Evolutionary conservation across 2,888 invertebrate species (phyloP), one percentile per base, ranked within the genome.

Genomic region (Caenorhabditis sp.): DNA sequence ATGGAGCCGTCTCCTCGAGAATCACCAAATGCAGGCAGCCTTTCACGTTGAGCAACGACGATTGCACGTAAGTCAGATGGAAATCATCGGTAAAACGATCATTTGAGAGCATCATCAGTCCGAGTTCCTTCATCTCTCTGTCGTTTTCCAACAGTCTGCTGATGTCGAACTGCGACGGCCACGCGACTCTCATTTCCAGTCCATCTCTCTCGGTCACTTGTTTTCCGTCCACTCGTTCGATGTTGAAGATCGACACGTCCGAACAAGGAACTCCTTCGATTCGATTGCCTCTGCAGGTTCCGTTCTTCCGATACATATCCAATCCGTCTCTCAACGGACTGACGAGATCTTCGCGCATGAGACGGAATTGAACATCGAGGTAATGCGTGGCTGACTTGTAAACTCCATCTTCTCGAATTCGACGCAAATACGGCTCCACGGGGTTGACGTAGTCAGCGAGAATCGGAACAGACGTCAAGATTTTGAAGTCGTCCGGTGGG

Each of bases 311-410:
- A 62, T 80, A 80, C 11, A 70, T 22, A 8, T 26, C 17, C 1
- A 94, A 91, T 74, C 93, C 93, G 85, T 93, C 92, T 35, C 93
- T 90, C 24, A 95, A 88, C 0, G 95, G 94, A 17, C 92, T 91
- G 32, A 94, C 91, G 87, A 93, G 94, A 89, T 95, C 95, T 90
- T 95, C 94, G 32, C 94, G 90, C 53, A 95, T 88, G 35, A 95
- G 90, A 37, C 93, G 92, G 86, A 94, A 94, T 82, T 94, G 94
- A n/a, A 93, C 90, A 83, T 94, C 93, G 24, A 95, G 90, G 88
- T 95, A 95, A 85, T 94, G 92, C 48, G 93, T 91, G 1, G 93
- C 91, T 85, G 91, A 91, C 0, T 90, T 87, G 88, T 93, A 94
- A 0, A 91, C 90, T 15, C 93, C 93, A 45, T 92, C 89, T 0